Evolutionary conservation across 2,113 vertebrate species (phyloP), one percentile per base, ranked within the genome.

Genomic region (Fregata magnificens): DNA sequence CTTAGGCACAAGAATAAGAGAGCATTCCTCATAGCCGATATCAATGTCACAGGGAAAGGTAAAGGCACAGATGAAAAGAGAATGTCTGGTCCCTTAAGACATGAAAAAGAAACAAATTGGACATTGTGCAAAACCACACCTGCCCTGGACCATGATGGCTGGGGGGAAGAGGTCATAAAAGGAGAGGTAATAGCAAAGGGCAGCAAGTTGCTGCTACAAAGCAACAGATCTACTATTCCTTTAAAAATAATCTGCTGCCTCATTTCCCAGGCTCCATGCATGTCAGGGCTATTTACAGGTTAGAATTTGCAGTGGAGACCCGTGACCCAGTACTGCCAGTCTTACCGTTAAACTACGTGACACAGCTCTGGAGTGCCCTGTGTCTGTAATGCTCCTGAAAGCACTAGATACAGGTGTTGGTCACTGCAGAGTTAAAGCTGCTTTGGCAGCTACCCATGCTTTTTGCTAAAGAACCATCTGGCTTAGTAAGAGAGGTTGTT

Each of bases 381-480:
- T 24, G 16, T 73, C 28, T 80, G 26, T 38, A 59, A 18, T 31
- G 10, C 47, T 81, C n/a, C 69, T 47, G 49, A 47, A 62, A 88
- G 36, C 66, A 62, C 22, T 45, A 66, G 29, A 6, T 88, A 34
- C 29, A 82, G 79, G 31, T 88, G 42, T 16, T 83, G 87, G 78
- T 73, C 85, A 66, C 52, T 71, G 63, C 50, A 83, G 74, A 80
- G 84, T 96, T 93, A 94, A 94, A 89, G 38, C 55, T 94, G 38
- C 58, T 83, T 94, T 95, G 67, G 74, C 76, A 95, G 49, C 29
- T 69, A 50, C 86, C 13, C 81, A 9, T 74, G n/a, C 6, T 70
- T 87, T 91, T 91, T 89, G 62, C 55, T 88, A 90, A 90, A 20
- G 20, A 96, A 36, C 82, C 84, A 86, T 80, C 86, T 93, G 90